Base-by-base conservation (phyloP, 2,113 vertebrate genomes). In the Sinocyclocheilus grahami region DNA sequence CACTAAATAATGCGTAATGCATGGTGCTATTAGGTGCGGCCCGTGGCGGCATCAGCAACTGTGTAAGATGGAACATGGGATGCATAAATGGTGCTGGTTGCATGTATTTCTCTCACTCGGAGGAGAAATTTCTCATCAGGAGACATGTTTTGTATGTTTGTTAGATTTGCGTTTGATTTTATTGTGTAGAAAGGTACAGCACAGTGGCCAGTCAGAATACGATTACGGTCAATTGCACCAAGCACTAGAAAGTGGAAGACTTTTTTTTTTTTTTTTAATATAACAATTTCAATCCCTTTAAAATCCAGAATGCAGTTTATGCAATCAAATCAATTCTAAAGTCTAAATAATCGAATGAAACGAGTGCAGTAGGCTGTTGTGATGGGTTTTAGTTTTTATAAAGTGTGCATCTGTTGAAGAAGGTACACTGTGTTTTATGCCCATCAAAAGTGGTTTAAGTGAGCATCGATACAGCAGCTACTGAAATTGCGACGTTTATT, bases 1-100 rank as follows among this genome's bases (percentile, higher is more conserved):
- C 94, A 95, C 95, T 96, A 95, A 93, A 90, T 90, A 90, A 93
- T 91, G 93, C 82, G 93, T 92, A 90, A 92, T 89, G 93, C 89
- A 84, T 91, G 95, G 95, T 96, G 95, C 95, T 95, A 95, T 88
- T 62, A 82, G 85, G 89, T 88, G 90, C 39, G 65, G 85, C 82
- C 58, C 48, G 51, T 65, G 62, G 86, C 37, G 60, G 74, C 88
- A 67, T 93, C 82, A 87, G 90, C 90, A 88, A 89, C 84, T 85
- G 39, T 22, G 4, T 20, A 20, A 84, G 87, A 87, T 74, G 82
- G 85, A 75, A 62, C 62, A 51, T 53, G 27, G 63, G 60, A 67
- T 22, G 65, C 55, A 62, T 65, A 69, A 82, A 78, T 30, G 88
- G 88, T 89, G 88, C 86, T 87, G 88, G 86, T 69, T 79, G 46